Evolutionary conservation across 2,888 invertebrate species (phyloP), one percentile per base, ranked within the genome.

Genomic region (Clepsis dumicolana): DNA sequence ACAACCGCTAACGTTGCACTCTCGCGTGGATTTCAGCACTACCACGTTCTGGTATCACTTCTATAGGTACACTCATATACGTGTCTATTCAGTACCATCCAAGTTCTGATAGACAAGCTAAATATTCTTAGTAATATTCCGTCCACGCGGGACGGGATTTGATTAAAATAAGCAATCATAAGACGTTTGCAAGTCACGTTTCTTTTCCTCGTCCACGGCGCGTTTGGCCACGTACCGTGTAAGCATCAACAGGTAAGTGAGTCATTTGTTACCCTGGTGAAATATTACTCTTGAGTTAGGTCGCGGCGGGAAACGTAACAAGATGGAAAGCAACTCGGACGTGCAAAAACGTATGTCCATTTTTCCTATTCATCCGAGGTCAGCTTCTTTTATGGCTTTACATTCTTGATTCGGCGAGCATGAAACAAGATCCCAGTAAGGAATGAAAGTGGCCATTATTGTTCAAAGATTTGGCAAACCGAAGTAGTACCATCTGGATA

Each of bases 191-290:
- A 76, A 83, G 84, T 87, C 86, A 87, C 86, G 86, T 84, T 75
- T 73, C 73, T 76, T 72, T 78, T 72, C 70, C 77, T 74, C 75
- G 74, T 62, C 77, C 77, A 71, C 73, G 73, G 73, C 77, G 41
- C n/a, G 8, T 12, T 27, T 18, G 57, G 38, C 65, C 29, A 57
- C 56, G 25, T 59, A 41, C 71, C 75, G 76, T 75, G 80, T 77
- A 77, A 79, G 81, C 81, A 87, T 90, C 90, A 90, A 90, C 90
- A 90, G 89, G 90, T 90, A 90, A 89, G 86, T 86, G 88, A 89
- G 86, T 84, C 88, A 87, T 90, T 90, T 89, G 84, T 90, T 88
- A 86, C 75, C 78, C 73, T 70, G 75, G 73, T 79, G 80, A 85
- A 87, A 84, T 82, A 89, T 87, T 85, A 80, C 81, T 80, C 75